Evolutionary conservation across 2,113 vertebrate species (phyloP).

Genomic region (Rhabdornis inornatus): DNA sequence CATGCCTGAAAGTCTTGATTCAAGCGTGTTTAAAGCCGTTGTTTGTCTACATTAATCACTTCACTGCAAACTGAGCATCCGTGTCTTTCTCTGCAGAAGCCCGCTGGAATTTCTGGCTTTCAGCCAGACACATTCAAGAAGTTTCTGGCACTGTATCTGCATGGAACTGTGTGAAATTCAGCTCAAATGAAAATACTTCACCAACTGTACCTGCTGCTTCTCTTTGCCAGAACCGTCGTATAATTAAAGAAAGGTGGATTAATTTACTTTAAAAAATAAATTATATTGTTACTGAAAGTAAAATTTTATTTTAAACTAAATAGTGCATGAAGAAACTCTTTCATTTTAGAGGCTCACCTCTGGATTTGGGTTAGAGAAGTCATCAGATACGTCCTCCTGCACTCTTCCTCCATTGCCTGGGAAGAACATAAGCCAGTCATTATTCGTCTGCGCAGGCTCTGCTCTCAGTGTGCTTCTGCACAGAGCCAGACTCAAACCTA

Average conservation of each 20-base stretch:
- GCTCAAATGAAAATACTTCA: conserved; percentile 25
- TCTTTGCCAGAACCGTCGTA: not conserved
- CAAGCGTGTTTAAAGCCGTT: not conserved
- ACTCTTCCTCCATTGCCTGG: not conserved
- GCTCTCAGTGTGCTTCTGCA: not conserved
- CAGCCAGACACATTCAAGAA: conserved; percentile 88
- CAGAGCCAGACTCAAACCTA: not conserved
- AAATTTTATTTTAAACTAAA: not conserved
- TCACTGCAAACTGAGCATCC: conserved; percentile 44
- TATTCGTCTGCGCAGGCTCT: conserved; percentile 4
- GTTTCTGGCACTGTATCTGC: conserved; percentile 90
- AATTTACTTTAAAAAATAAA: conserved; percentile 22
- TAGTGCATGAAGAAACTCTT: not conserved
- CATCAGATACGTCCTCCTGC: not conserved
- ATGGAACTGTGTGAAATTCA: conserved; percentile 78
- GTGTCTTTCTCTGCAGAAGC: conserved; percentile 76
- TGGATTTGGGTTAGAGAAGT: not conserved
- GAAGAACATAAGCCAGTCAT: not conserved
- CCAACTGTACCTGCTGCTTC: conserved; percentile 53
- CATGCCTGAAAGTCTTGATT: not conserved
- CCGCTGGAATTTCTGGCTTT: conserved; percentile 86
- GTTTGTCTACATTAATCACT: conserved; percentile 47
- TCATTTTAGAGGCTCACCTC: conserved; percentile 7
- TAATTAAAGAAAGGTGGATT: conserved; percentile 42
- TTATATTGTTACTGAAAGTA: conserved; percentile 27